Evolutionary conservation across 53 echinoderm and acorn worm genomes (phyloP), one percentile per base, ranked within the genome.

Genomic region (Mesocentrotus franciscanus): DNA sequence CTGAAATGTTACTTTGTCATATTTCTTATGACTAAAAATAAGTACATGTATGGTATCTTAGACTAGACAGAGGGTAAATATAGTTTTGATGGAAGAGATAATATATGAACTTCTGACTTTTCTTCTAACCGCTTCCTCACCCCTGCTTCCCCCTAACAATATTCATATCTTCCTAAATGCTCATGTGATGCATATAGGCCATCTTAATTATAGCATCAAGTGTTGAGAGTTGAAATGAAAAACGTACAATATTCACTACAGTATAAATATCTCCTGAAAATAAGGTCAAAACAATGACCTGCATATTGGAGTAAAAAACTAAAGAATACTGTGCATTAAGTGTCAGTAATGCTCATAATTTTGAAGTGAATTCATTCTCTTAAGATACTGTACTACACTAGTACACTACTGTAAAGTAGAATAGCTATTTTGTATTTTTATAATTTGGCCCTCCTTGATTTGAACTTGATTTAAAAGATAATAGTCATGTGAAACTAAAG

Each of bases 21-120:
- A n/a, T 87, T n/a, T 87, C 56, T 33, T 26, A 10, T 9, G 26
- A 4, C 87, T 87, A 87, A 13, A 87, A 87, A 87, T 87, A 87
- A 58, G 87, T n/a, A n/a, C n/a, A n/a, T n/a, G n/a, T n/a, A 87
- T 87, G 87, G 87, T 87, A 87, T 87, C 87, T 27, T 58, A 87
- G 87, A 87, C 87, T 87, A 87, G 87, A 87, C 87, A 87, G 27
- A 87, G 87, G 9, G 84, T 84, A 84, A 84, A 49, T 57, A 57
- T 87, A 58, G 58, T 8, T 27, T 87, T 87, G 87, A 87, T 87
- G 87, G 87, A 59, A 59, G 58, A 87, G 87, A 87, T 87, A 61
- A 9, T 35, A 9, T 9, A 24, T 91, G 91, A 91, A 91, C 91
- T 91, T 91, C 3, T 91, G 91, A 91, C 91, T 91, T 91, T 9